These are phyloP conservation scores for Linnaemya vulpina DNA, from an alignment of 2,888 invertebrate species.

Conservation along the genomic window DNA sequence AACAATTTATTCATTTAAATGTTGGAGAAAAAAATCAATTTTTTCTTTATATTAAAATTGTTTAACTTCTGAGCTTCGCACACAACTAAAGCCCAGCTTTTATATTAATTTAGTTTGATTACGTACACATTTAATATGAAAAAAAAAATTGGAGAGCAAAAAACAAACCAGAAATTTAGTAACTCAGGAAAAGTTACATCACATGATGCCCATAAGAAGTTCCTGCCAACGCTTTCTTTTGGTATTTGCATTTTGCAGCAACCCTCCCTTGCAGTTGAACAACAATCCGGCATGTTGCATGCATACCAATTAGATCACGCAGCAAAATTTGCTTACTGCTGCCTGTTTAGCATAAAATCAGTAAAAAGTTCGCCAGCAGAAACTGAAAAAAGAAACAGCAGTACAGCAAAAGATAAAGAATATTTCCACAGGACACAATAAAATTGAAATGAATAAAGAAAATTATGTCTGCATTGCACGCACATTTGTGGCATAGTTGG, in stretches of 20 bases:
- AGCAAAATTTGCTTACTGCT: constrained; percentile 69
- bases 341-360: constrained; percentile 71
- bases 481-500: constrained; percentile 63
- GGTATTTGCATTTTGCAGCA: constrained; percentile 10
- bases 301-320: constrained; percentile 68
- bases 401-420: constrained; percentile 16
- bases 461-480: constrained; percentile 70
- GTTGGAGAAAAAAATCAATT: not conserved
- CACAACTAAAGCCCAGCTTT: not conserved
- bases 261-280: constrained; percentile 38
- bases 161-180: not conserved
- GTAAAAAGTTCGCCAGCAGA: constrained; percentile 17
- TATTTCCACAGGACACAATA: constrained; percentile 9
- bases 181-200: constrained; percentile 12
- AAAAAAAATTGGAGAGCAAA: not conserved
- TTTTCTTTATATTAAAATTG: not conserved
- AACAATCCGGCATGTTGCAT: constrained; percentile 48
- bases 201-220: constrained; percentile 15
- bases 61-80: not conserved
- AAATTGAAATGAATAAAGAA: constrained; percentile 42
- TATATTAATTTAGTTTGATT: constrained; percentile 57
- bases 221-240: not conserved
- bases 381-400: not conserved
- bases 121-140: constrained; percentile 26
- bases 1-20: constrained; percentile 12